Evolutionary conservation across 1,140 invertebrate genomes (phyloP), one percentile per base, ranked within the genome.

Genomic region (Mycetomoellerius zeteki): DNA sequence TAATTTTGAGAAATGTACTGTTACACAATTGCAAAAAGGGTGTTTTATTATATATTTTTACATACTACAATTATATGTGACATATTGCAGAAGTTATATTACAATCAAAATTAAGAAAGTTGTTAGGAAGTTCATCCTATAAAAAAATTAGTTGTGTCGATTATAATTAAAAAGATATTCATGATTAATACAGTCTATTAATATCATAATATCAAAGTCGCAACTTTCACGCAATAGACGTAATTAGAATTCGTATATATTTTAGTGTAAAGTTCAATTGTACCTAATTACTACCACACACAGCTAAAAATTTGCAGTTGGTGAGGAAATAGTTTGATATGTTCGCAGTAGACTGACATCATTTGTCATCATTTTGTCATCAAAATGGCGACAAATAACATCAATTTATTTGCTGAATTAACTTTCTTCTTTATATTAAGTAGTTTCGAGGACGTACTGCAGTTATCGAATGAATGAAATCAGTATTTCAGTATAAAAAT

Each of bases 401-500:
- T 43, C 10, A 43, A 10, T 10, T 43, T 43, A 7, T 43, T 43
- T 43, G 37, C 37, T 43, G 37, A 43, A 43, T 43, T 10, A 43
- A 43, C 2, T 43, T 43, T 37, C 6, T 37, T 7, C 33, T 37
- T 37, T 37, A 37, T 37, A 37, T 37, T 43, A 43, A 7, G 7
- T 12, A 43, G 37, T 77, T 77, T 27, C 14, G 16, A 72, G n/a
- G 12, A 47, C 1, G 24, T 56, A 69, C 78, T 43, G 16, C 50
- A 72, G n/a, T 71, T 10, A 81, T n/a, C 50, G 30, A 81, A 30
- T 43, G 21, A 58, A 72, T 58, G 73, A 69, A 75, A 52, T 73
- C 10, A 71, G 33, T 37, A 16, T 47, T 60, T 60, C 4, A 12
- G 14, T 84, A 1, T 73, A 77, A 86, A 56, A 86, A 80, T 43